Conservation (phyloP, 30 jellyfish, hydroid and myxozoan genomes). For the Cassiopea andromeda region DNA sequence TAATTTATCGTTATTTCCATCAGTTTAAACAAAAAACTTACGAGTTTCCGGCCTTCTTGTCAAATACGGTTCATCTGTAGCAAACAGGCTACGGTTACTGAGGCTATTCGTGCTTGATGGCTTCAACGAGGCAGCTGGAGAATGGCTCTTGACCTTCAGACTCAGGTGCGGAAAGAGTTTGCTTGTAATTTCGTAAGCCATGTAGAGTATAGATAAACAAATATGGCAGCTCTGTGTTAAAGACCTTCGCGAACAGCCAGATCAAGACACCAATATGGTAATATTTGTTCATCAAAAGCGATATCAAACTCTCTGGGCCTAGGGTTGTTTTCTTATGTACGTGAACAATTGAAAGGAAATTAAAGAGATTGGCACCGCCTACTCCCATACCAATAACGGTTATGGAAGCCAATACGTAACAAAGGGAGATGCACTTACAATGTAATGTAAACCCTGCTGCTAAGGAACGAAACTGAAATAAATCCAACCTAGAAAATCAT, state of each 20-base stretch:
- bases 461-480: background rate
- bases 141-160: slow-evolving; percentile 10
- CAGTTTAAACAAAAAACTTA: background rate
- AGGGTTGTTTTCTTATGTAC: background rate
- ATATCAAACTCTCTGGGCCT: slow-evolving; percentile 21
- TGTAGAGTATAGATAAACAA: background rate
- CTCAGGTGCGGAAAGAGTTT: slow-evolving; percentile 44
- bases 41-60: background rate
- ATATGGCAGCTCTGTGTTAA: background rate
- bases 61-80: background rate
- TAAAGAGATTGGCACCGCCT: slow-evolving; percentile 54
- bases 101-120: background rate
- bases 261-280: background rate
- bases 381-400: background rate
- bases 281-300: slow-evolving; percentile 15
- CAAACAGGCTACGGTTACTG: background rate
- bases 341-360: slow-evolving; percentile 39
- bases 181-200: slow-evolving; percentile 27
- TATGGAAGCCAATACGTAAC: slow-evolving; percentile 28
- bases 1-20: background rate
- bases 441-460: background rate
- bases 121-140: background rate
- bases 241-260: background rate
- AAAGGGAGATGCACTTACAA: background rate
- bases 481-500: background rate